Base-by-base conservation (phyloP, 1,140 invertebrate species). In the Brevipalpus yothersi region DNA sequence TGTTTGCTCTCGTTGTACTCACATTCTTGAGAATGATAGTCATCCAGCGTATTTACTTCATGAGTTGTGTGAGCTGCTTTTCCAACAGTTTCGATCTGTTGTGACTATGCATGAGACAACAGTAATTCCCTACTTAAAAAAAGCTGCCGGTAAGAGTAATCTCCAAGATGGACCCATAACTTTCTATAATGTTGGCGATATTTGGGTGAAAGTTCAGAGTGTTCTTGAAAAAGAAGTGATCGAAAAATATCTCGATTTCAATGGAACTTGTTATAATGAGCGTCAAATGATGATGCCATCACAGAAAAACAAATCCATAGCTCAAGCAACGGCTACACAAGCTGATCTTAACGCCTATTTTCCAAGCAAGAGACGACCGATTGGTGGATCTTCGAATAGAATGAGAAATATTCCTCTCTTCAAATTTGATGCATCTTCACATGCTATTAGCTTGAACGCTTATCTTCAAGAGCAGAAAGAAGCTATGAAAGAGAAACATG, bases 131-230 rank as follows among this genome's bases (percentile, higher is more conserved):
- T 56, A 57, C 31, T 39, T 63, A 4, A 31, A 58, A 54, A 23
- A 41, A 15, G 41, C 56, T 11, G 49, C 53, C 39, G 11, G 7
- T 2, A 17, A 43, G 19, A 7, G 17, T 7, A 55, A 41, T 56
- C 43, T 8, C 12, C 10, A 7, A 10, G 45, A 40, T 53, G 61
- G 54, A 31, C 58, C 59, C 31, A 60, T 64, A 42, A 45, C 58
- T 41, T 55, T 71, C 49, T 89, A 90, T 71, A 80, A 81, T 64
- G 80, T 86, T 66, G 77, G 80, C 15, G 82, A 89, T 71, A 84
- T 89, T 64, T 92, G 88, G 87, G 80, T 78, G 41, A 83, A 84
- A 67, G 81, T 90, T 23, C 88, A 93, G 71, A 78, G 79, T 66
- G 83, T 89, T 63, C 83, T 89, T 0, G 56, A 63, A 23, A 42